Evolutionary conservation across 2,888 invertebrate genomes (phyloP).

Genomic region (Hemithea aestivaria): DNA sequence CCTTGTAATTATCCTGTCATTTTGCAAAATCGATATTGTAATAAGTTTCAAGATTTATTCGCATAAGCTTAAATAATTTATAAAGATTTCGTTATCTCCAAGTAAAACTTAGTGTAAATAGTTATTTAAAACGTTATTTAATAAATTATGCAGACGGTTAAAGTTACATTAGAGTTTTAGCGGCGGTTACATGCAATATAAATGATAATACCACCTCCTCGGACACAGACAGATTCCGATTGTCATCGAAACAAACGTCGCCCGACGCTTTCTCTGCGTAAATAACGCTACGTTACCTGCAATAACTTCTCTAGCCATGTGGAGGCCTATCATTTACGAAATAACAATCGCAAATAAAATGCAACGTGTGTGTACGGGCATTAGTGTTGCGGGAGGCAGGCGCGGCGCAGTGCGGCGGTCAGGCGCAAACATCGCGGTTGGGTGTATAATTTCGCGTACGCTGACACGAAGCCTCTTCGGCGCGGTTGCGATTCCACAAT

Average conservation of each 20-base stretch:
- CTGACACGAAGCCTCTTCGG: constrained; percentile 59
- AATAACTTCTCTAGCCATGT: constrained; percentile 62
- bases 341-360: constrained; percentile 69
- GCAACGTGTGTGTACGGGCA: constrained; percentile 42
- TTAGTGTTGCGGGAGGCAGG: constrained; percentile 40
- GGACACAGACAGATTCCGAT: constrained; percentile 67
- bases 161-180: constrained; percentile 45
- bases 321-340: constrained; percentile 67
- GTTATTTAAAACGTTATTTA: constrained; percentile 37
- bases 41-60: constrained; percentile 50
- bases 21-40: constrained; percentile 55
- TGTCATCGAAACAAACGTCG: constrained; percentile 68
- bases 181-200: constrained; percentile 48
- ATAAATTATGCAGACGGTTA: constrained; percentile 46
- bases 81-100: constrained; percentile 12
- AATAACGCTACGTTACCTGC: constrained; percentile 52
- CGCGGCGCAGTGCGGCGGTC: constrained; percentile 20
- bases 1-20: constrained; percentile 59
- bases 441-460: constrained; percentile 71
- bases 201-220: constrained; percentile 54
- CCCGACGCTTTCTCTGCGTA: constrained; percentile 47
- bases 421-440: constrained; percentile 58
- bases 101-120: constrained; percentile 16
- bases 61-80: constrained; percentile 23
- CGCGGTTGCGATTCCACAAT: constrained; percentile 61